These are phyloP conservation scores for Steromphala cineraria DNA, from an alignment of 2,888 invertebrate genomes.

Conservation along the genomic window DNA sequence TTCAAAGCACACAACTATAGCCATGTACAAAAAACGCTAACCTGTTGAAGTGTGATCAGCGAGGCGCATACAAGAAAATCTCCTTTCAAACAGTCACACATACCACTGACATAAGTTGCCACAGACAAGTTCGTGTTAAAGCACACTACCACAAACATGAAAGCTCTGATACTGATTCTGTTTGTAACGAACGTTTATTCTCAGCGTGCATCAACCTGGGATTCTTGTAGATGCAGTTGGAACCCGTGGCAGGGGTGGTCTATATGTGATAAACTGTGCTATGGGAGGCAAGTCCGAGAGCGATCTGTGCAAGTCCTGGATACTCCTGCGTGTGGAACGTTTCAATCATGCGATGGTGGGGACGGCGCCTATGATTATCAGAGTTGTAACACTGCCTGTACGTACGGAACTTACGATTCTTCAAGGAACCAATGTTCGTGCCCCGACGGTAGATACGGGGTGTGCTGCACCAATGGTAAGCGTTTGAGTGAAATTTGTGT, in stretches of 20 bases:
- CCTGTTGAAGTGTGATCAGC: too few relatives aligned
- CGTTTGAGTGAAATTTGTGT: too few relatives aligned
- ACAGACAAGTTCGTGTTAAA: too few relatives aligned
- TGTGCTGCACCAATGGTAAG: slow-evolving; percentile 6
- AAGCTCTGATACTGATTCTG: too few relatives aligned
- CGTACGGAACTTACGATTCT: neutral
- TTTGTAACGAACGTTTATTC: too few relatives aligned
- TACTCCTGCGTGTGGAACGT: neutral
- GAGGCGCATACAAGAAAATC: too few relatives aligned
- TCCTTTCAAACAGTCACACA: too few relatives aligned
- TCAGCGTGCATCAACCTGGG: slow-evolving; percentile 7
- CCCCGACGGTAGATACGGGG: neutral
- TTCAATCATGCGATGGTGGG: neutral
- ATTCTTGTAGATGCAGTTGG: neutral
- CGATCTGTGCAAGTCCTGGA: neutral
- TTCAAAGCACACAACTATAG: too few relatives aligned
- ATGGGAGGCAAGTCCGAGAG: neutral
- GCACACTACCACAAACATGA: too few relatives aligned
- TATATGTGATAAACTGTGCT: neutral
- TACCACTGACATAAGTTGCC: too few relatives aligned
- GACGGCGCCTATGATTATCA: neutral
- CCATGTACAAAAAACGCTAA: too few relatives aligned
- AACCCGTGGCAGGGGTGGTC: neutral
- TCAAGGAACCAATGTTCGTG: neutral
- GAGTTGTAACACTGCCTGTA: neutral